phyloP scores from a whole-genome alignment of 2,113 vertebrate species.

The Fregata magnificens region DNA sequence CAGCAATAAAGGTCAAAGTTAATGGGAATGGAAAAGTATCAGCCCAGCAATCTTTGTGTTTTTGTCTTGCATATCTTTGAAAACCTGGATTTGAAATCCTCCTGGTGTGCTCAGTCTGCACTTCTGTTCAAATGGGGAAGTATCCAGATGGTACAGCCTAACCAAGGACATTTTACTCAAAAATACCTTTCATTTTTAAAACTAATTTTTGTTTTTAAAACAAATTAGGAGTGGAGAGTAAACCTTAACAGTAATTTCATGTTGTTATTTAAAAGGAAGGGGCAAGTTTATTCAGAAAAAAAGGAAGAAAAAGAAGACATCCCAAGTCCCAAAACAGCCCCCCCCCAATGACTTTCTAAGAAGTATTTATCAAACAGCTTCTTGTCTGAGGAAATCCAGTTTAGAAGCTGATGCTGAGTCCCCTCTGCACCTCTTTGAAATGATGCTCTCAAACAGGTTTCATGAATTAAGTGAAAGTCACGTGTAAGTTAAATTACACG shows the following conservation, averaged over 20 bases:
- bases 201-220: background rate
- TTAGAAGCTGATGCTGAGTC: background rate
- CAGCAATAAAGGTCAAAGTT: background rate
- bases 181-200: background rate
- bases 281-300: background rate
- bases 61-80: background rate
- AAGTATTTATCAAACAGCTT: background rate
- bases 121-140: background rate
- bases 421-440: background rate
- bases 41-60: background rate
- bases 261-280: background rate
- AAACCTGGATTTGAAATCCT: background rate
- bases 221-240: background rate
- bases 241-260: background rate
- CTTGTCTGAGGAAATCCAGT: background rate
- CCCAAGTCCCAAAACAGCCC: background rate
- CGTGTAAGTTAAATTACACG: accelerated
- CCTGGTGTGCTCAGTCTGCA: background rate
- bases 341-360: background rate
- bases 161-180: background rate
- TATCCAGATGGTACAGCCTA: background rate
- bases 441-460: background rate
- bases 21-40: background rate
- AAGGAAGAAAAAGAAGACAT: background rate
- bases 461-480: background rate